Percentiles rank a stretch among this genome's conserved stretches.
phyloP scores from a whole-genome alignment of 2,113 vertebrate genomes.

The Xenopus borealis region DNA sequence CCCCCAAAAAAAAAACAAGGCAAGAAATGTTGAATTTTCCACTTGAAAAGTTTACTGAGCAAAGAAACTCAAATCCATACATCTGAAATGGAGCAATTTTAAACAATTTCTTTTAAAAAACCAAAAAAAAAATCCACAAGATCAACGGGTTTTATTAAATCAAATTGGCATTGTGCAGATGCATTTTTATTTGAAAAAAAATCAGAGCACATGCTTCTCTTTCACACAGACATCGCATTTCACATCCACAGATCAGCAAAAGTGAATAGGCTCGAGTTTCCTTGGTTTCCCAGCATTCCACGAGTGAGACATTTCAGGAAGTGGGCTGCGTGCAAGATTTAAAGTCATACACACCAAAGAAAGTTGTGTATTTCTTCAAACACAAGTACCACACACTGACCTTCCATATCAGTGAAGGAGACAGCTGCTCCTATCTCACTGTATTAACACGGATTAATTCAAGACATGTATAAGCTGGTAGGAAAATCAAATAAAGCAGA shows the following conservation, averaged over 20 bases:
- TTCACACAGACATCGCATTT: constrained; percentile 24
- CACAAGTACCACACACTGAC: not conserved
- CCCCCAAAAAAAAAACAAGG: too few relatives aligned
- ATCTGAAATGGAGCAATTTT: not conserved
- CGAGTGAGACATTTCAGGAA: constrained; percentile 1
- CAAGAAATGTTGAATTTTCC: not conserved
- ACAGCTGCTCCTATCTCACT: not conserved
- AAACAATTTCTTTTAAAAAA: not conserved
- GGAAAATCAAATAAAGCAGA: constrained; percentile 13
- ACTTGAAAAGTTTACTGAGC: constrained; percentile 24
- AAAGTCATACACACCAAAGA: constrained; percentile 15
- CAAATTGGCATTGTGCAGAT: constrained; percentile 31
- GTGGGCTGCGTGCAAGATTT: constrained; percentile 21
- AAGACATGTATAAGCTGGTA: not conserved
- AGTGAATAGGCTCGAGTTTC: not conserved
- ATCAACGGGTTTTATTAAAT: constrained; percentile 32
- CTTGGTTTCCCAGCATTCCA: constrained; percentile 2
- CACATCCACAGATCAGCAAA: constrained; percentile 14
- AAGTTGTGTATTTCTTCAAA: not conserved
- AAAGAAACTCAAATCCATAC: constrained; percentile 3
- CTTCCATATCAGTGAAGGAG: not conserved
- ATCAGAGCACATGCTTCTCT: constrained; percentile 27
- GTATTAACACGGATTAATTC: not conserved
- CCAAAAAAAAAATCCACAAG: not conserved
- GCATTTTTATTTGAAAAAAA: constrained; percentile 19